A percentile compares a stretch with the other conserved stretches of the same genome.
Conservation (phyloP, 1,140 invertebrate species). For the Rhyacophila brunnea region DNA sequence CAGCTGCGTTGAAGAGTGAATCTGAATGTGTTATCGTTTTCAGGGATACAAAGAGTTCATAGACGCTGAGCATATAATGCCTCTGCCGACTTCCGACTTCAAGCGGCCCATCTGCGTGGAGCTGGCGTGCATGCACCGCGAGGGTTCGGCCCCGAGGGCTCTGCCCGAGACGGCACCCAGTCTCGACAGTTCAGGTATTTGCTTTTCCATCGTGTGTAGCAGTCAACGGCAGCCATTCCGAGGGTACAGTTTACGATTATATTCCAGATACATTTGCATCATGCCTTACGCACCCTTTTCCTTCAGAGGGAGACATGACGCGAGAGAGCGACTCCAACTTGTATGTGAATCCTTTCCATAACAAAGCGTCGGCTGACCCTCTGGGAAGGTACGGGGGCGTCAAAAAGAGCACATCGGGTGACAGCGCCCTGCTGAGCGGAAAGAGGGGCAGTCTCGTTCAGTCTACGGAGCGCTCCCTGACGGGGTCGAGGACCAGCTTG, state of each 20-base stretch:
- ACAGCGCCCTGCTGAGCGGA: slow-evolving; percentile 61
- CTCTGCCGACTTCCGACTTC: slow-evolving; percentile 76
- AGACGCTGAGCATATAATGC: slow-evolving; percentile 83
- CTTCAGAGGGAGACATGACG: slow-evolving; percentile 78
- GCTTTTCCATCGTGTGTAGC: slow-evolving; percentile 10
- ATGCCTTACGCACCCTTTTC: slow-evolving; percentile 92
- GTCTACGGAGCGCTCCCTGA: slow-evolving; percentile 34
- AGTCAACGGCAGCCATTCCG: not conserved
- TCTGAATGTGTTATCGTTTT: too few relatives aligned
- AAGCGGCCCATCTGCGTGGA: slow-evolving; percentile 76
- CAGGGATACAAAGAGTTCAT: slow-evolving; percentile 87
- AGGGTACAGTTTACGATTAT: slow-evolving; percentile 46
- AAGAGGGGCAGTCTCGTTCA: slow-evolving; percentile 44
- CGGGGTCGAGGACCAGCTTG: slow-evolving; percentile 41
- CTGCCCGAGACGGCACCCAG: slow-evolving; percentile 54
- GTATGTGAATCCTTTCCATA: slow-evolving; percentile 88
- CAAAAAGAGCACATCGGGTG: slow-evolving; percentile 77
- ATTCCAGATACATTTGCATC: slow-evolving; percentile 87
- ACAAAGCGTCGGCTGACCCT: slow-evolving; percentile 49
- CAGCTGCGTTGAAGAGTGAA: too few relatives aligned
- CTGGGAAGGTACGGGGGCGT: slow-evolving; percentile 53
- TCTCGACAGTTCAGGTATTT: slow-evolving; percentile 50
- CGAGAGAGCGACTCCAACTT: slow-evolving; percentile 76
- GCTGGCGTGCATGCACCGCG: slow-evolving; percentile 64
- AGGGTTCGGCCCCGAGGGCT: slow-evolving; percentile 47